A percentile compares a stretch with the other conserved stretches of the same genome.
phyloP scores from a whole-genome alignment of 2,797 vertebrate genomes.

The Zenarchopterus dispar region DNA sequence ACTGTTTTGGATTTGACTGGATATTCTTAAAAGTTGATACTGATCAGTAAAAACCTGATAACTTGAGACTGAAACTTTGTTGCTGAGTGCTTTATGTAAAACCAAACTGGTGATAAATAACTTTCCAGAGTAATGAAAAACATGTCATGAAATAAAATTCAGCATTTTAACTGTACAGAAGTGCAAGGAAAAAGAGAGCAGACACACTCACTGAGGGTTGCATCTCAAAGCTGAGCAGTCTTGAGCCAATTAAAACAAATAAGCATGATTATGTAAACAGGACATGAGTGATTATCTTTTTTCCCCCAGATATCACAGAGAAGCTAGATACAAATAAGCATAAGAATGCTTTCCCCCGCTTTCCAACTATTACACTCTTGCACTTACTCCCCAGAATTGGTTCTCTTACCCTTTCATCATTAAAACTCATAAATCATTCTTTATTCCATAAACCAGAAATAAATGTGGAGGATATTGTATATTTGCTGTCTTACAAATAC shows the following conservation, averaged over 20 bases:
- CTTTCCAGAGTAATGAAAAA: slow-evolving; percentile 13
- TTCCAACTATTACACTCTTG: background rate
- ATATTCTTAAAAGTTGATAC: background rate
- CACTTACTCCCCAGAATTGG: background rate
- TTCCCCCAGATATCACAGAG: slow-evolving; percentile 24
- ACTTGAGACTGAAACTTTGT: background rate
- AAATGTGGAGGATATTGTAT: background rate
- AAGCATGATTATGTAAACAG: slow-evolving; percentile 67
- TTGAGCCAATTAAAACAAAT: slow-evolving; percentile 52
- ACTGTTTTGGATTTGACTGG: background rate
- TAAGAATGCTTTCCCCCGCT: background rate
- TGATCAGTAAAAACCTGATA: background rate
- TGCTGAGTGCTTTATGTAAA: background rate
- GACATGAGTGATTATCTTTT: slow-evolving; percentile 55
- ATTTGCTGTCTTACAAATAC: background rate
- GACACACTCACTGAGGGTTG: slow-evolving; percentile 4
- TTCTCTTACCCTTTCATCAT: background rate
- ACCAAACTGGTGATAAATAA: background rate
- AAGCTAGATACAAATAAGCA: slow-evolving; percentile 2
- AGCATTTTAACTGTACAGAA: slow-evolving; percentile 1
- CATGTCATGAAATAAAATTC: slow-evolving; percentile 2
- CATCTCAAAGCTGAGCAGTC: slow-evolving; percentile 8
- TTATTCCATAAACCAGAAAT: background rate
- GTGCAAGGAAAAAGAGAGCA: slow-evolving; percentile 5
- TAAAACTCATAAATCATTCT: slow-evolving; percentile 15